Conservation (phyloP, 2,797 vertebrate species). For the Cebuella pygmaea region DNA sequence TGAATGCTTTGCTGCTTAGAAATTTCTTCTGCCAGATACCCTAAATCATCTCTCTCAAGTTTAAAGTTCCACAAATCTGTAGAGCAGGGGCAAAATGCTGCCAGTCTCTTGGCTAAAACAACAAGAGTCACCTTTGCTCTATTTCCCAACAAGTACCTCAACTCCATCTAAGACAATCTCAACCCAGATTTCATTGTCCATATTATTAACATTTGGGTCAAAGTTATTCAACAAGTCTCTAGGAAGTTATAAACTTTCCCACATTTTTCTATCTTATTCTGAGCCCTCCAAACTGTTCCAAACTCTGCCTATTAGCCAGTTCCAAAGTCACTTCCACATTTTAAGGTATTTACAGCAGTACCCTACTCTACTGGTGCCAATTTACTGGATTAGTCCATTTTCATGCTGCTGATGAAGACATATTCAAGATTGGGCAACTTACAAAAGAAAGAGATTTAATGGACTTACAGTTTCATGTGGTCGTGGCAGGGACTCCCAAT, state of each 20-base stretch:
- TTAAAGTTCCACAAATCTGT: neutral
- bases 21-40: neutral
- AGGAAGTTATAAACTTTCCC: neutral
- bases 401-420: neutral
- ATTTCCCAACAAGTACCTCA: neutral
- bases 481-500: fast-evolving
- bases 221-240: neutral
- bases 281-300: neutral
- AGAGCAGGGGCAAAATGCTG: neutral
- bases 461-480: neutral
- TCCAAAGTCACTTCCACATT: neutral
- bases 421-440: neutral
- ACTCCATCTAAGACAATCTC: neutral
- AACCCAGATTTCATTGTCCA: neutral
- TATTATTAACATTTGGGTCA: neutral
- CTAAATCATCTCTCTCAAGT: neutral
- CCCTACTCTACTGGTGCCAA: neutral
- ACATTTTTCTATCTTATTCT: neutral
- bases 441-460: neutral
- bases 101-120: neutral
- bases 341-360: neutral
- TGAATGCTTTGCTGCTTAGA: neutral
- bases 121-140: neutral
- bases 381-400: neutral
- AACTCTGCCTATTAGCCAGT: neutral